These are phyloP conservation scores for Ennomos fuscantarius DNA, from an alignment of 2,888 invertebrate genomes.

Conservation along the genomic window DNA sequence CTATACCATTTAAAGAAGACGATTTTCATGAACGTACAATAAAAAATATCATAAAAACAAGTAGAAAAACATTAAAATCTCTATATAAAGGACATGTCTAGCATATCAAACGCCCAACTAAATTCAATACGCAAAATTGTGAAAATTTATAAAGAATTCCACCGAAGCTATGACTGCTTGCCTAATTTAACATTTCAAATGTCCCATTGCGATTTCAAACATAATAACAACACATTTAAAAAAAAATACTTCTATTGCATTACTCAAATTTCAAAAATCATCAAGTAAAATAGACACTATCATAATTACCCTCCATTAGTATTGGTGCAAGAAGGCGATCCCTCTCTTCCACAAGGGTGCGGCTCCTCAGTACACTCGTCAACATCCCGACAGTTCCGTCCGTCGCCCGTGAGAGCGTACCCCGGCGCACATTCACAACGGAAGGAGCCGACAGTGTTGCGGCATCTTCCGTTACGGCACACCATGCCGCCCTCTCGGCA, in stretches of 20 bases:
- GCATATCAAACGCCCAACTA: conserved; percentile 3
- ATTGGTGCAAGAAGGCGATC: conserved; percentile 73
- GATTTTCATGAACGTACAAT: no score
- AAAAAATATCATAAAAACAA: no score
- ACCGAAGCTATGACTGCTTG: no score
- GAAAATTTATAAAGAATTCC: no score
- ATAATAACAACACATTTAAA: no score
- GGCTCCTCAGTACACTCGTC: conserved; percentile 89
- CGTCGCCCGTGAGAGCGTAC: conserved; percentile 90
- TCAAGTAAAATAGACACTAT: no score
- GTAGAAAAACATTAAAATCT: no score
- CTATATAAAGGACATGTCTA: neutral
- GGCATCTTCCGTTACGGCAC: conserved; percentile 93
- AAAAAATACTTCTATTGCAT: no score
- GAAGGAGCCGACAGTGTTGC: conserved; percentile 92
- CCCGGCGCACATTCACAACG: conserved; percentile 93
- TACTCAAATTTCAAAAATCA: no score
- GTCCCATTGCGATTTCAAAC: no score
- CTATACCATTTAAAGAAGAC: no score
- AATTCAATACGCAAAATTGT: conserved; percentile 19
- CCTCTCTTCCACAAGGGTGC: conserved; percentile 70
- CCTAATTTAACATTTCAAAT: no score
- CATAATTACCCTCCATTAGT: conserved; percentile 70
- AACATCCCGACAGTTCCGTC: conserved; percentile 91
- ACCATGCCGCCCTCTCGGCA: conserved; percentile 93